Evolutionary conservation across 2,797 vertebrate genomes (phyloP).

Genomic region (Enoplosus armatus): DNA sequence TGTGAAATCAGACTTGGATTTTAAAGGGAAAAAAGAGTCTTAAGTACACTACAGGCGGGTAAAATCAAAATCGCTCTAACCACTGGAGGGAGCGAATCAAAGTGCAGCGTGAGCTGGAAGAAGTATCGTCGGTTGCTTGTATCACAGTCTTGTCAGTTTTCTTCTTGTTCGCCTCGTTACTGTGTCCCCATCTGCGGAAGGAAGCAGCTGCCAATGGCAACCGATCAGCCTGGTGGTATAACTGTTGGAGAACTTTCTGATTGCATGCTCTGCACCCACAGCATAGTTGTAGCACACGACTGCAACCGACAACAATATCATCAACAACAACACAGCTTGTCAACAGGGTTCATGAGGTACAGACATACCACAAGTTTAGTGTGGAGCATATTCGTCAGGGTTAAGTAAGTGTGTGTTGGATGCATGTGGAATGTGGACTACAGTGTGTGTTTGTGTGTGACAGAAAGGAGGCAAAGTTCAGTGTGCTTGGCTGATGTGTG

Average conservation of each 20-base stretch:
- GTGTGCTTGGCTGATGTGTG: constrained; percentile 23
- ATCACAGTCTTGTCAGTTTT: constrained; percentile 88
- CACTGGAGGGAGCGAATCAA: constrained; percentile 90
- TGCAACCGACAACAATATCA: constrained; percentile 42
- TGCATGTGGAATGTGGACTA: constrained; percentile 34
- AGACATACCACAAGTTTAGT: constrained; percentile 30
- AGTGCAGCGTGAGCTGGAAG: constrained; percentile 84
- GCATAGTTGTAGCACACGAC: constrained; percentile 12
- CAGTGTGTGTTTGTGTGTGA: constrained; percentile 13
- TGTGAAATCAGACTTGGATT: constrained; percentile 87
- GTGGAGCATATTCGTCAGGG: constrained; percentile 22
- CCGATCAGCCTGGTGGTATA: constrained; percentile 44
- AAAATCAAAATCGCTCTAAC: constrained; percentile 89
- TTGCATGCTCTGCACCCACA: constrained; percentile 28
- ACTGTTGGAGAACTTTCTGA: constrained; percentile 48
- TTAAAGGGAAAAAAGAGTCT: constrained; percentile 78
- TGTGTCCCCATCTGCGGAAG: constrained; percentile 73
- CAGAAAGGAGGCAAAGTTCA: background rate
- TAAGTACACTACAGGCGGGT: constrained; percentile 86
- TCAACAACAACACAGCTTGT: constrained; percentile 47
- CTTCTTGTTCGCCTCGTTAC: constrained; percentile 85
- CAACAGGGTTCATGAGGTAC: constrained; percentile 38
- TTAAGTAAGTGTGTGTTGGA: constrained; percentile 29
- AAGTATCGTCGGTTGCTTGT: constrained; percentile 77
- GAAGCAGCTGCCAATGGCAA: constrained; percentile 62